These are phyloP conservation scores for Picus viridis DNA, from an alignment of 2,797 vertebrate genomes.

Conservation along the genomic window DNA sequence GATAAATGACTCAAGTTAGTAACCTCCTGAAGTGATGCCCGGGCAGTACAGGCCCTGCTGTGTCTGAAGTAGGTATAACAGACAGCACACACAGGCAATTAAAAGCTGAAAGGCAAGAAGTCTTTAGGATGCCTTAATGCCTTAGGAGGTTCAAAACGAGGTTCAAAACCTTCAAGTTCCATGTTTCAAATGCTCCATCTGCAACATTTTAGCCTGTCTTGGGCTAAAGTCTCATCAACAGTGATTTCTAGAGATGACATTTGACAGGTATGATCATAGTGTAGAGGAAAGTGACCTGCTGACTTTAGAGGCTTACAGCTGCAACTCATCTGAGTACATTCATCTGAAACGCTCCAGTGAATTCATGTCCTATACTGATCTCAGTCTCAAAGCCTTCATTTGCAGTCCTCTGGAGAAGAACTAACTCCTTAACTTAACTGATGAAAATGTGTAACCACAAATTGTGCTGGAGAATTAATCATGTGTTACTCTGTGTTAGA, in stretches of 20 bases:
- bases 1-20: not conserved
- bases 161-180: not conserved
- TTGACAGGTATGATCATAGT: not conserved
- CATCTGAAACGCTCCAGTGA: not conserved
- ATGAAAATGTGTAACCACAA: slow-evolving; percentile 36
- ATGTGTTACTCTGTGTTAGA: not conserved
- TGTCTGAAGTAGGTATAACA: no score
- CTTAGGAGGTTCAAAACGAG: not conserved
- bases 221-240: not conserved
- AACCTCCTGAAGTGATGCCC: not conserved
- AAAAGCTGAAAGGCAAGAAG: not conserved
- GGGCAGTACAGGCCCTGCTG: not conserved
- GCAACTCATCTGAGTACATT: not conserved
- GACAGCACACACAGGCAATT: not conserved
- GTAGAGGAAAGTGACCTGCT: not conserved
- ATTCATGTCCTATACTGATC: slow-evolving; percentile 24
- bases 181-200: not conserved
- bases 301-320: not conserved
- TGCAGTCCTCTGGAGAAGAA: slow-evolving; percentile 7
- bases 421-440: not conserved
- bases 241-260: not conserved
- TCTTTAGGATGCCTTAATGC: not conserved
- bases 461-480: not conserved
- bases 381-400: slow-evolving; percentile 40
- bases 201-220: not conserved